Evolutionary conservation across 2,797 vertebrate genomes (phyloP).

Genomic region (Lithobates pipiens): DNA sequence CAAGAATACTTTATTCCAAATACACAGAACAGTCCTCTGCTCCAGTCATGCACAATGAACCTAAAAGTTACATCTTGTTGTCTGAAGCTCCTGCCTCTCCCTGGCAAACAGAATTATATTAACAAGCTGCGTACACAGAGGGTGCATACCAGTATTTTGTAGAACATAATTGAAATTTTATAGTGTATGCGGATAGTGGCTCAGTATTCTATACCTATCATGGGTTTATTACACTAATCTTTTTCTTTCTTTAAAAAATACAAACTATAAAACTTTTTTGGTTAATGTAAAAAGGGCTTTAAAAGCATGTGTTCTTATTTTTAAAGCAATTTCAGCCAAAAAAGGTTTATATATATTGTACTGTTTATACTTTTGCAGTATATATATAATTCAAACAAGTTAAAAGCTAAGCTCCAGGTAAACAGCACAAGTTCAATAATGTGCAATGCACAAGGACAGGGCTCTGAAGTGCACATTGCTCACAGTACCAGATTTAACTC

Average conservation of each 20-base stretch:
- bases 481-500: too few species aligned
- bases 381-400: too few species aligned
- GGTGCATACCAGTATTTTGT: not conserved
- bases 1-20: slow-evolving; percentile 20
- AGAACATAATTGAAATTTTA: slow-evolving; percentile 11
- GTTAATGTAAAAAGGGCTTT: too few species aligned
- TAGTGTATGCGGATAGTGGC: not conserved
- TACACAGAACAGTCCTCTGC: slow-evolving; percentile 15
- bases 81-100: not conserved
- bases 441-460: too few species aligned
- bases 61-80: slow-evolving; percentile 14
- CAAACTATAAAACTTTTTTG: not conserved
- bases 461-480: too few species aligned
- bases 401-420: too few species aligned
- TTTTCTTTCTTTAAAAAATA: not conserved
- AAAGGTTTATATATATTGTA: too few species aligned
- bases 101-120: not conserved
- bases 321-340: too few species aligned
- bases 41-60: slow-evolving; percentile 37
- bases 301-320: too few species aligned
- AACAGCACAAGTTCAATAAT: too few species aligned
- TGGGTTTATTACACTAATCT: not conserved
- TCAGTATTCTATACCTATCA: slow-evolving; percentile 10
- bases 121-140: slow-evolving; percentile 1
- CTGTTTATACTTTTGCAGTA: too few species aligned